A percentile compares a stretch with the other conserved stretches of the same genome.
phyloP scores from a whole-genome alignment of 2,888 invertebrate genomes.

The Spialia ferax region DNA sequence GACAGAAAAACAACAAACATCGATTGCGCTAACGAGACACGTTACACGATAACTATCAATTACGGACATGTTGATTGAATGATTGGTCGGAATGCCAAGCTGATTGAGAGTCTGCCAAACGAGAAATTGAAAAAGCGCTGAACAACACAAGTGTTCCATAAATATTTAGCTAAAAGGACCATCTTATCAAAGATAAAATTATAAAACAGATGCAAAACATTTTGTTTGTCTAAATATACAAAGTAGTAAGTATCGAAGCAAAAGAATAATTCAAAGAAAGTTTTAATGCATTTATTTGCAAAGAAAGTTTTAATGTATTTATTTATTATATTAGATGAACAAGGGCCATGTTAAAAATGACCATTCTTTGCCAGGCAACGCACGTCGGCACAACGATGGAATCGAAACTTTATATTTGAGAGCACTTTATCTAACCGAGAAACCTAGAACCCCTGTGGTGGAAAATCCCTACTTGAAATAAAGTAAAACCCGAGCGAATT shows the following conservation, averaged over 20 bases:
- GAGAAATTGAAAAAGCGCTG: constrained; percentile 66
- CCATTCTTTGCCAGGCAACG: constrained; percentile 63
- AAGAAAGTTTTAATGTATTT: too few species aligned
- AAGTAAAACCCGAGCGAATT: constrained; percentile 71
- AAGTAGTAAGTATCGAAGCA: too few species aligned
- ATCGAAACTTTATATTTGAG: constrained; percentile 85
- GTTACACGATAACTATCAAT: constrained; percentile 70
- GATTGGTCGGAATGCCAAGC: constrained; percentile 64
- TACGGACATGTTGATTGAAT: constrained; percentile 69
- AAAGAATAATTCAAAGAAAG: too few species aligned
- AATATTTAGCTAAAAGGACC: neutral
- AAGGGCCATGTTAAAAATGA: constrained; percentile 62
- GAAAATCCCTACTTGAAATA: constrained; percentile 74
- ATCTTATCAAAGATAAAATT: neutral
- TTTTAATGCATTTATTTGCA: too few species aligned
- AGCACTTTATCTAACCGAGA: constrained; percentile 77
- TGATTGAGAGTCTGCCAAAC: constrained; percentile 66
- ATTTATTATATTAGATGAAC: too few species aligned
- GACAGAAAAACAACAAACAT: constrained; percentile 55
- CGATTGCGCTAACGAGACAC: constrained; percentile 64
- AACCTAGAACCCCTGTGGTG: constrained; percentile 66
- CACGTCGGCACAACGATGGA: constrained; percentile 66
- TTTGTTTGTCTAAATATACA: neutral
- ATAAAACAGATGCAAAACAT: neutral
- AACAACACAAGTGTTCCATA: constrained; percentile 51